Percentiles rank a stretch among this genome's conserved stretches.
These are phyloP conservation scores for Venusia cambrica DNA, from an alignment of 2,888 invertebrate genomes.

Conservation along the genomic window DNA sequence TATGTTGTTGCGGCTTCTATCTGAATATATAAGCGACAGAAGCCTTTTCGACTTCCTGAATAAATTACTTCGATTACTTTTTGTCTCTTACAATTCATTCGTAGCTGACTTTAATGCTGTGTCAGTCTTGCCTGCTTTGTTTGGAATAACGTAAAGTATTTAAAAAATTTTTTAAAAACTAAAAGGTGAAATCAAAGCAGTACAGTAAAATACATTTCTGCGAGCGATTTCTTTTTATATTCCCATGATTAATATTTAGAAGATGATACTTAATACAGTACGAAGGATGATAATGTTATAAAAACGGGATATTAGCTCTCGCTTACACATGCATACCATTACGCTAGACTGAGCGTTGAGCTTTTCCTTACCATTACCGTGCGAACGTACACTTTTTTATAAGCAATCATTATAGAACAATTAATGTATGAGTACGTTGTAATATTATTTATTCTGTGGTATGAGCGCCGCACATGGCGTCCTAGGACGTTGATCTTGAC, in stretches of 20 bases:
- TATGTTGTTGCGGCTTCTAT: conserved; percentile 6
- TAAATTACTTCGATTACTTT: too few relatives aligned
- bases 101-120: too few relatives aligned
- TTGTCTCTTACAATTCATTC: too few relatives aligned
- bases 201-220: too few relatives aligned
- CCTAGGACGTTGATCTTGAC: conserved; percentile 42
- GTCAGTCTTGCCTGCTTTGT: background rate
- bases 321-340: conserved; percentile 23
- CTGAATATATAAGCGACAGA: background rate
- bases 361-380: conserved; percentile 44
- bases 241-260: conserved; percentile 6
- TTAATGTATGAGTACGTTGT: too few relatives aligned
- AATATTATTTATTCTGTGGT: too few relatives aligned
- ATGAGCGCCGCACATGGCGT: conserved; percentile 41
- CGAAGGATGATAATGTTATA: conserved; percentile 10
- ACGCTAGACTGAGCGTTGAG: conserved; percentile 20
- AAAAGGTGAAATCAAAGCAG: too few relatives aligned
- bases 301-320: conserved; percentile 7
- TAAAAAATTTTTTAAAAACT: conserved; percentile 1
- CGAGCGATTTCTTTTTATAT: too few relatives aligned
- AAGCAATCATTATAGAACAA: conserved; percentile 59
- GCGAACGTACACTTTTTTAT: conserved; percentile 55
- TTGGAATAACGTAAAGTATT: conserved; percentile 1
- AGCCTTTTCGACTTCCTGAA: conserved; percentile 6
- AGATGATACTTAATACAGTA: background rate